Evolutionary conservation across 1,140 invertebrate genomes (phyloP).

Genomic region (Drosophila gunungcola): DNA sequence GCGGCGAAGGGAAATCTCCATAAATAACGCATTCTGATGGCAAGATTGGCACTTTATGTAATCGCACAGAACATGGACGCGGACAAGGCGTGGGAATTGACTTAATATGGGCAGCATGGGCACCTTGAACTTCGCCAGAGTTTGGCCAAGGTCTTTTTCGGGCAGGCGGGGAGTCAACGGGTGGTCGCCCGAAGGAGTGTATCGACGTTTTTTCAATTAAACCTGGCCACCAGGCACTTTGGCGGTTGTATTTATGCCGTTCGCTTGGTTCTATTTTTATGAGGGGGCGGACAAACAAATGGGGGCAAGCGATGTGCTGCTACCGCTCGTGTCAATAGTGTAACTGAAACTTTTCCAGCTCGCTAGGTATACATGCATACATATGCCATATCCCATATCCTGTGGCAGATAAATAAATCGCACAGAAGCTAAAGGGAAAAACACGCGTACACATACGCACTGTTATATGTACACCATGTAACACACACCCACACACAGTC

Average conservation of each 20-base stretch:
- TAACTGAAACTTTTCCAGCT: constrained; percentile 50
- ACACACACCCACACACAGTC: background rate
- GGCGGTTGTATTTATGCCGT: constrained; percentile 33
- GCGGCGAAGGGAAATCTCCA: constrained; percentile 33
- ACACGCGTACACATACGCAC: constrained; percentile 36
- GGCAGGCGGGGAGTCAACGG: constrained; percentile 17
- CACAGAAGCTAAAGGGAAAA: constrained; percentile 41
- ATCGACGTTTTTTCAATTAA: constrained; percentile 55
- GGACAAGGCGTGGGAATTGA: constrained; percentile 34
- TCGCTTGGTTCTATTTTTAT: constrained; percentile 40
- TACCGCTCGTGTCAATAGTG: constrained; percentile 61
- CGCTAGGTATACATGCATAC: constrained; percentile 23
- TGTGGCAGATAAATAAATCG: constrained; percentile 44
- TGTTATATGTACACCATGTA: constrained; percentile 15
- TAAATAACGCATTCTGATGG: constrained; percentile 53
- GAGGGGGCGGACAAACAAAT: constrained; percentile 14
- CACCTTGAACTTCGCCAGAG: constrained; percentile 43
- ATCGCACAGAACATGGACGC: constrained; percentile 21
- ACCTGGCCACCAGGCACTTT: constrained; percentile 17
- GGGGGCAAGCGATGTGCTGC: constrained; percentile 26
- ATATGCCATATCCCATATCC: constrained; percentile 9
- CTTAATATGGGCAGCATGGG: constrained; percentile 12
- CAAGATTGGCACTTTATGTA: constrained; percentile 44
- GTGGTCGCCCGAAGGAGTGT: constrained; percentile 30
- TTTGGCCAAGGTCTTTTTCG: constrained; percentile 33